Percentiles rank a stretch among this genome's conserved stretches.
Conservation (phyloP, 2,888 invertebrate species). For the Deroplatys truncata region DNA sequence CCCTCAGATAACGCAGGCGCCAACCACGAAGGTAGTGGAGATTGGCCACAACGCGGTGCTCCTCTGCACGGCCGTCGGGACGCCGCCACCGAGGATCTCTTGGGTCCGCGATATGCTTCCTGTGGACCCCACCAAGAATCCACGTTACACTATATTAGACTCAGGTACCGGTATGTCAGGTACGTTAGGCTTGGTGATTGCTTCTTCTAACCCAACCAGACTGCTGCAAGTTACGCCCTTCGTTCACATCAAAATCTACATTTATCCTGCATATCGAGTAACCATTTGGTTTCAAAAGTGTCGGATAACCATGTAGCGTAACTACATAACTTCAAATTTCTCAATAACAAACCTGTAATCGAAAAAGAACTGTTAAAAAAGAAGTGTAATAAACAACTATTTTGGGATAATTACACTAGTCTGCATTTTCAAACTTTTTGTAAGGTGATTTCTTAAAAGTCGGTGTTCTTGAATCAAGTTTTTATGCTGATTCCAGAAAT, state of each 20-base stretch:
- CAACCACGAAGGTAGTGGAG: slow-evolving; percentile 91
- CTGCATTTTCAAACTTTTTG: too few relatives aligned
- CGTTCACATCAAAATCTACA: background rate
- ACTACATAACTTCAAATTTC: too few relatives aligned
- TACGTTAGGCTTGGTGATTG: slow-evolving; percentile 1
- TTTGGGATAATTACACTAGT: too few relatives aligned
- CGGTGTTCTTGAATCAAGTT: too few relatives aligned
- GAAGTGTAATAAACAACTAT: too few relatives aligned
- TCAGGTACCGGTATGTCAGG: slow-evolving; percentile 20
- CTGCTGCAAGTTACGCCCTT: background rate
- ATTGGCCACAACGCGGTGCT: slow-evolving; percentile 88
- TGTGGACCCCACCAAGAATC: slow-evolving; percentile 75
- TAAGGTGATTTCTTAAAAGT: too few relatives aligned
- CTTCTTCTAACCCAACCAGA: background rate
- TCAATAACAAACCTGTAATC: too few relatives aligned
- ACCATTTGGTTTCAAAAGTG: too few relatives aligned
- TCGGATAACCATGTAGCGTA: too few relatives aligned
- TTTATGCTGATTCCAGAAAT: too few relatives aligned
- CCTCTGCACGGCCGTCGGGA: slow-evolving; percentile 83
- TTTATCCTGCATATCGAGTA: background rate
- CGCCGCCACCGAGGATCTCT: slow-evolving; percentile 71
- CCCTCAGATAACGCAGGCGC: slow-evolving; percentile 82
- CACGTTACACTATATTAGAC: slow-evolving; percentile 67
- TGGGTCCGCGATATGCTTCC: slow-evolving; percentile 95
- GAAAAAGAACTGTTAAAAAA: too few relatives aligned